Conservation (phyloP, 2,888 invertebrate species). For the Andrena flavipes region DNA sequence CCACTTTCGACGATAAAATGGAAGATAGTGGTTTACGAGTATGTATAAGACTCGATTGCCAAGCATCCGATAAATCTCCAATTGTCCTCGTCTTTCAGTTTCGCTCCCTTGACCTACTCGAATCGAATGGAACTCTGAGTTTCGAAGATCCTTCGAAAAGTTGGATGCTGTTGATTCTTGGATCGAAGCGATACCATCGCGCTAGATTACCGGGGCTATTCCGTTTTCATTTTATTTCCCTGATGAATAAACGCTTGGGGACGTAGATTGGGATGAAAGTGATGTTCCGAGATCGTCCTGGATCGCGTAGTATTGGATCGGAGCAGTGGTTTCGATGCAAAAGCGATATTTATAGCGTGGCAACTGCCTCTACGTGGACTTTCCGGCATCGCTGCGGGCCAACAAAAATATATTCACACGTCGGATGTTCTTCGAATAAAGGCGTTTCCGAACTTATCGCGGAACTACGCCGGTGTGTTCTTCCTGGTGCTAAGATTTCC, state of each 20-base stretch:
- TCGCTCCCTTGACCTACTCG: not conserved
- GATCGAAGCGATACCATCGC: not conserved
- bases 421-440: slow-evolving; percentile 66
- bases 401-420: slow-evolving; percentile 81
- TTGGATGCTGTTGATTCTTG: not conserved
- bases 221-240: not conserved
- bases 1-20: slow-evolving; percentile 38
- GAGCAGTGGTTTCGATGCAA: slow-evolving; percentile 80
- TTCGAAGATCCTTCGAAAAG: no score
- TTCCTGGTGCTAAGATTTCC: not conserved
- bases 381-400: slow-evolving; percentile 79
- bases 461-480: slow-evolving; percentile 12
- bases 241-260: not conserved
- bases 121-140: not conserved
- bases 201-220: not conserved
- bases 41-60: slow-evolving; percentile 16
- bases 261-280: slow-evolving; percentile 19
- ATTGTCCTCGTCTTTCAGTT: not conserved
- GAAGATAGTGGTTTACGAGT: slow-evolving; percentile 24
- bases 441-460: slow-evolving; percentile 50
- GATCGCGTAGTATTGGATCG: slow-evolving; percentile 74
- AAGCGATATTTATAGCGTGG: slow-evolving; percentile 82
- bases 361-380: slow-evolving; percentile 77
- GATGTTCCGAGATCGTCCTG: slow-evolving; percentile 54
- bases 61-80: slow-evolving; percentile 27